A percentile compares a stretch with the other conserved stretches of the same genome.
Evolutionary conservation across 2,113 vertebrate species (phyloP).

Genomic region (Ameiurus melas): DNA sequence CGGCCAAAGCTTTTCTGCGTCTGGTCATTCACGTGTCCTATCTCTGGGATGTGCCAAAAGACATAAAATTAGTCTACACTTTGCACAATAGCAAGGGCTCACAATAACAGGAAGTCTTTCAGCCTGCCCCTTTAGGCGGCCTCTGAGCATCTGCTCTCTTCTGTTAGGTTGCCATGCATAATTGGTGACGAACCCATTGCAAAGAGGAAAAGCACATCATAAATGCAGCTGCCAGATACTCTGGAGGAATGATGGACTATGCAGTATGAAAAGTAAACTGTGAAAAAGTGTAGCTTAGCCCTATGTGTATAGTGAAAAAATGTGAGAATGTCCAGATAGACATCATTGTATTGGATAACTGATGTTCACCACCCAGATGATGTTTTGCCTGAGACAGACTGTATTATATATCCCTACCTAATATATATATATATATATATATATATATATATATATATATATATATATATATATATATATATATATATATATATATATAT

Average conservation of each 20-base stretch:
- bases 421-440: no score
- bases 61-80: conserved; percentile 63
- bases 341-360: background rate
- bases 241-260: conserved; percentile 22
- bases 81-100: conserved; percentile 55
- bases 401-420: background rate
- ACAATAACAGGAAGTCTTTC: conserved; percentile 70
- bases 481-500: no score
- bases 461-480: no score
- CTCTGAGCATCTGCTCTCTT: conserved; percentile 56
- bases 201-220: conserved; percentile 60
- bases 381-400: conserved; percentile 4
- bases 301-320: background rate
- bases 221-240: conserved; percentile 53
- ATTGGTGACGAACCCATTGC: conserved; percentile 53
- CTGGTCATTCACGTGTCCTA: conserved; percentile 41
- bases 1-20: conserved; percentile 30
- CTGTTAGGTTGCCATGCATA: conserved; percentile 54
- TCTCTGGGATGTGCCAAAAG: conserved; percentile 49
- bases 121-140: conserved; percentile 53
- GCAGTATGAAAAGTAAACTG: conserved; percentile 37
- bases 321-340: background rate
- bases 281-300: background rate
- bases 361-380: background rate
- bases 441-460: no score